phyloP scores from a whole-genome alignment of 2,888 invertebrate species.

The Drosophila phalerata region DNA sequence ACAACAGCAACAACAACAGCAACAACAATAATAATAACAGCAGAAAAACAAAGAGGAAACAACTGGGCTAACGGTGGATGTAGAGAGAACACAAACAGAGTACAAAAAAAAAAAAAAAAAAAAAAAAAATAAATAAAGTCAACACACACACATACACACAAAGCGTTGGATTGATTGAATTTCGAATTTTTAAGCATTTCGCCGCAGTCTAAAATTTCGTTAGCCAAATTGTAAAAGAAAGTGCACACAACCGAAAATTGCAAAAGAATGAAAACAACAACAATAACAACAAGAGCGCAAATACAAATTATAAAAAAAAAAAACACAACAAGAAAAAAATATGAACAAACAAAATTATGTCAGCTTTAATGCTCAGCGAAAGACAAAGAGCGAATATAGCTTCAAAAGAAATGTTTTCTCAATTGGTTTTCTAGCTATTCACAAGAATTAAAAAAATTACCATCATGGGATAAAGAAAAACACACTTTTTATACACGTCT shows the following conservation, averaged over 20 bases:
- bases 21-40: conserved; percentile 49
- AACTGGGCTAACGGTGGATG: conserved; percentile 9
- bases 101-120: conserved; percentile 12
- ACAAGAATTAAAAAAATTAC: conserved; percentile 10
- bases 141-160: conserved; percentile 28
- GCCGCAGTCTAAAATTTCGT: conserved; percentile 72
- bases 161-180: conserved; percentile 77
- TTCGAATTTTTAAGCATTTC: conserved; percentile 77
- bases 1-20: background rate
- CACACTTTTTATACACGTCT: background rate
- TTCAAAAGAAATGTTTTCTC: conserved; percentile 24
- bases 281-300: conserved; percentile 13
- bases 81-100: conserved; percentile 6
- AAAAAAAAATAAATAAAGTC: conserved; percentile 1
- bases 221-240: conserved; percentile 60
- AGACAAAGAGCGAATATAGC: background rate
- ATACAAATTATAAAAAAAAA: conserved; percentile 22
- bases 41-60: conserved; percentile 8
- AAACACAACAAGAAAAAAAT: background rate
- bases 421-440: conserved; percentile 2
- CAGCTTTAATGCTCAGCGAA: conserved; percentile 6
- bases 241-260: conserved; percentile 56
- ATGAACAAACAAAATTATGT: conserved; percentile 1
- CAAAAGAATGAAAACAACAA: conserved; percentile 27
- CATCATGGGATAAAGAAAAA: conserved; percentile 3